Evolutionary conservation across 2,888 invertebrate species (phyloP).

Genomic region (Eumacrocentrus americanus): DNA sequence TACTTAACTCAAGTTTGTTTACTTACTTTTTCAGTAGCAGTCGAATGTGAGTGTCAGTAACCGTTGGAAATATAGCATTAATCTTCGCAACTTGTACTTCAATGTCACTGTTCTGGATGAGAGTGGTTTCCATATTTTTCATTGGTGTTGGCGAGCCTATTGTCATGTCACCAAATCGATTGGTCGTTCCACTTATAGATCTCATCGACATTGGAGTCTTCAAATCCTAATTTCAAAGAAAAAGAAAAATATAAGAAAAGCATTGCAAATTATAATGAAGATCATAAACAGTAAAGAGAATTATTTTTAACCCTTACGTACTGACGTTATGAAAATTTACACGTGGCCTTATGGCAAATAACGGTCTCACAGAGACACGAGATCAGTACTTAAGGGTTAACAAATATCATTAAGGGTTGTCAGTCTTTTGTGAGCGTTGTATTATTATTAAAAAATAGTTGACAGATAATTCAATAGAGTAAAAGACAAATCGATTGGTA

Average conservation of each 20-base stretch:
- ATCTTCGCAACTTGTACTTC: slow-evolving; percentile 81
- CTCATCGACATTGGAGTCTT: slow-evolving; percentile 57
- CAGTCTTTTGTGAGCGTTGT: no score
- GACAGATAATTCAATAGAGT: no score
- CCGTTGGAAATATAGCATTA: slow-evolving; percentile 88
- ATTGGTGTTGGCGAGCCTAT: slow-evolving; percentile 56
- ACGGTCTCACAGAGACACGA: no score
- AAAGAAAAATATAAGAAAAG: background rate
- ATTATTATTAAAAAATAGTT: no score
- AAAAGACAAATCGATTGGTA: no score
- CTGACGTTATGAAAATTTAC: no score
- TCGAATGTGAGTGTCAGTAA: slow-evolving; percentile 86
- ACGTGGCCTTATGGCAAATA: no score
- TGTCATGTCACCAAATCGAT: slow-evolving; percentile 57
- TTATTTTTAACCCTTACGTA: no score
- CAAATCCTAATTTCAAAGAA: slow-evolving; percentile 48
- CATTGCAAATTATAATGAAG: background rate
- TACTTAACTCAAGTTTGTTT: no score
- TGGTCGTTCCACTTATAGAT: slow-evolving; percentile 56
- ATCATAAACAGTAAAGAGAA: background rate
- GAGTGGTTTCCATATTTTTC: slow-evolving; percentile 66
- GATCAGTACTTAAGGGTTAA: no score
- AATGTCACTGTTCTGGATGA: slow-evolving; percentile 69
- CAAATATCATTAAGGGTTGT: no score
- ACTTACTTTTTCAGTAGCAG: slow-evolving; percentile 88